Evolutionary conservation across 2,797 vertebrate genomes (phyloP), one percentile per base, ranked within the genome.

Genomic region (Orestias chungarensis): DNA sequence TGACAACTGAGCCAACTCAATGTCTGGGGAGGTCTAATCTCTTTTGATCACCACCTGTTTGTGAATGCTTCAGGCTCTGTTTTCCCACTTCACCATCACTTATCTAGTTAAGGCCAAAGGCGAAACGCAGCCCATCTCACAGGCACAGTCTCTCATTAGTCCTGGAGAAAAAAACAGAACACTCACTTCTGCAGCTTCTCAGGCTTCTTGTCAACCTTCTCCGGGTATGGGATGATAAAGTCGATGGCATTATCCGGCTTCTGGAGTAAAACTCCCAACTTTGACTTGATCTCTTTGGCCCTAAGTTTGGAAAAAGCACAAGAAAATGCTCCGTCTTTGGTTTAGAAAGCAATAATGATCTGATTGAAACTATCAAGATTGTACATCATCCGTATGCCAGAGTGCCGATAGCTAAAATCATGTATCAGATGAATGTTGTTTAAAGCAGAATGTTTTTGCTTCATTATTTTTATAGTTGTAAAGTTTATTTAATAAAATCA

Each of bases 241-340:
- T 98, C 97, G 31, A 95, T 89, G 80, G 92, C 92, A 0, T 96
- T 94, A 52, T 99, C 98, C 0, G 97, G 97, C 94, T 98, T 99
- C 90, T 98, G 97, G 72, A 99, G 96, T 27, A 99, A 94, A 0
- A 94, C 96, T 78, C 97, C 98, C 87, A 99, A 92, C 85, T 98
- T 99, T 0, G 91, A 94, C 94, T 98, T 99, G 90, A 99, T 98
- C 92, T 96, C 97, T 86, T 99, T 99, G 27, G 98, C 97, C 94
- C 98, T 99, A 92, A 4, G 31, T 14, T 20, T 54, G 65, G 6
- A 1, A 75, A 73, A 74, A 57, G 11, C 54, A 82, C 73, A 75
- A 9, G 64, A 6, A 31, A 46, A 29, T 20, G 2, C 42, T 0
- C 62, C 70, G 6, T 46, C 33, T 47, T 67, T 69, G 31, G 61